These are phyloP conservation scores for Caenorhabditis zanzibari DNA, from an alignment of 2,888 invertebrate species.

Conservation along the genomic window DNA sequence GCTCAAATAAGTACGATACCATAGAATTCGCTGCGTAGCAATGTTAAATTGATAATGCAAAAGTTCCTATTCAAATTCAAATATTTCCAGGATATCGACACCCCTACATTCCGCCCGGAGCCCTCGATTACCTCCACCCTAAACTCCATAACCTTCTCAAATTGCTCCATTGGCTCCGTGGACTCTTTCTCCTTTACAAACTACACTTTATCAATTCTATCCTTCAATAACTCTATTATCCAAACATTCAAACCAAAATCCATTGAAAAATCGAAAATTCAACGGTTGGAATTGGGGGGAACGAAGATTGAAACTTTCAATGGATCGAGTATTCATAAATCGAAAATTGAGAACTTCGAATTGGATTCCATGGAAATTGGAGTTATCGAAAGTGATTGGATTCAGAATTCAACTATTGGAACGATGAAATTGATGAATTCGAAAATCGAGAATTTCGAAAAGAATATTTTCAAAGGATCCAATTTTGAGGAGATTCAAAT, in stretches of 20 bases:
- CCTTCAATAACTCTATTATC: constrained; percentile 49
- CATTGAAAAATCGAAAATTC: constrained; percentile 58
- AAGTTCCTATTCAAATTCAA: no score
- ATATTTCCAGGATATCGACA: constrained; percentile 42
- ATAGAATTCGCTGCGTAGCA: no score
- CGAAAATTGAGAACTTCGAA: constrained; percentile 32
- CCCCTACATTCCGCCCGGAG: constrained; percentile 20
- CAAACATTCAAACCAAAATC: constrained; percentile 9
- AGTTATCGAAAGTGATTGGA: constrained; percentile 32
- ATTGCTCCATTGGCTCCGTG: constrained; percentile 54
- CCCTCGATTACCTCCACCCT: constrained; percentile 15
- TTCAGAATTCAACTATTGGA: constrained; percentile 23
- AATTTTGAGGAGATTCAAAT: constrained; percentile 17
- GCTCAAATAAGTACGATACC: neutral
- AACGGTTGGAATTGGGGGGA: constrained; percentile 18
- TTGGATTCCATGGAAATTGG: constrained; percentile 49
- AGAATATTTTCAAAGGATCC: constrained; percentile 33
- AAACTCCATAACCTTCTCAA: constrained; percentile 51
- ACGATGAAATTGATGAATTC: constrained; percentile 29
- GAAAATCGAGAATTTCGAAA: constrained; percentile 44
- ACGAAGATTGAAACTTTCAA: constrained; percentile 19
- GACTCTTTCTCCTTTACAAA: constrained; percentile 46
- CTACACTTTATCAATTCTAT: constrained; percentile 38
- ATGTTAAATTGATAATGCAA: no score
- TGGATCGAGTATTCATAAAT: constrained; percentile 33